Conservation (phyloP, 2,888 invertebrate species). For the Xestoiulus laeticollis region DNA sequence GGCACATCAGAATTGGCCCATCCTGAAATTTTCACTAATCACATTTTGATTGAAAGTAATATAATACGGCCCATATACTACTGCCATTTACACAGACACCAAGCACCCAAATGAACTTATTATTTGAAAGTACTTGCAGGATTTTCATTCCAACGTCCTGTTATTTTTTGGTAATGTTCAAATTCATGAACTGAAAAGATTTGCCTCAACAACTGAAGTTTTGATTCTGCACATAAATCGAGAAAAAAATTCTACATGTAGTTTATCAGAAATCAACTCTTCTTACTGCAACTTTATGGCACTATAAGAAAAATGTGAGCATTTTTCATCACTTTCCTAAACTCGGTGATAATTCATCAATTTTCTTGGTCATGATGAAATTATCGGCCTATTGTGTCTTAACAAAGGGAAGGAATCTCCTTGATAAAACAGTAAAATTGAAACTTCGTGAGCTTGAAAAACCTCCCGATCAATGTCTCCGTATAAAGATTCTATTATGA, state of each 20-base stretch:
- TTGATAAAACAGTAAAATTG: background rate
- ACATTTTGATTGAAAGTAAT: background rate
- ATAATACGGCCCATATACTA: background rate
- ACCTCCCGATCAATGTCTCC: background rate
- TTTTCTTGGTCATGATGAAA: background rate
- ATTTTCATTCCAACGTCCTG: background rate
- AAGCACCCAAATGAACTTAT: no score
- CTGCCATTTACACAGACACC: background rate
- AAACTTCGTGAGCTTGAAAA: background rate
- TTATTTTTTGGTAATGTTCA: no score
- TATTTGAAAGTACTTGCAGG: background rate
- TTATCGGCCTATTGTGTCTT: background rate
- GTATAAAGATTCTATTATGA: background rate
- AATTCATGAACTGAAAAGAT: no score
- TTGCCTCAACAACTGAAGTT: background rate
- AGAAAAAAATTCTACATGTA: no score
- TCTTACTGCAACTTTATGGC: background rate
- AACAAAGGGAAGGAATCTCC: background rate
- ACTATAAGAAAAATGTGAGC: constrained; percentile 20
- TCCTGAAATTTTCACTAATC: background rate
- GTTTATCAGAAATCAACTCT: background rate
- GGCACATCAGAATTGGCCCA: background rate
- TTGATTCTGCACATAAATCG: background rate
- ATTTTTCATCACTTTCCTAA: background rate
- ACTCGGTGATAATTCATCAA: background rate